Evolutionary conservation across 2,113 vertebrate genomes (phyloP).

Genomic region (Mus musculus): GRCm39 chrX:58793001-58793500

Average conservation of each 20-base stretch:
- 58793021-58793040: not conserved
- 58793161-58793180: not conserved
- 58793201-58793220: not conserved
- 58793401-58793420: not conserved
- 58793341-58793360: not conserved
- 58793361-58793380: not conserved
- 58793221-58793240: not conserved
- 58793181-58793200: not conserved
- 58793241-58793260: not conserved
- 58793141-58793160: not conserved
- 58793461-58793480: not conserved
- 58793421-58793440: not conserved
- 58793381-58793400: not conserved
- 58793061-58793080: not conserved
- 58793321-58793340: not conserved
- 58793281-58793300: not conserved
- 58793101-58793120: not conserved
- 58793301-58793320: not conserved
- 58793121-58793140: not conserved
- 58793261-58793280: slow-evolving; percentile 42
- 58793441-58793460: not conserved
- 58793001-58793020: not conserved
- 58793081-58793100: not conserved
- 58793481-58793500: not conserved
- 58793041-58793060: not conserved